Percentiles rank a stretch among this genome's conserved stretches.
These are phyloP conservation scores for Mayetiola destructor DNA, from an alignment of 2,888 invertebrate species.

Conservation along the genomic window DNA sequence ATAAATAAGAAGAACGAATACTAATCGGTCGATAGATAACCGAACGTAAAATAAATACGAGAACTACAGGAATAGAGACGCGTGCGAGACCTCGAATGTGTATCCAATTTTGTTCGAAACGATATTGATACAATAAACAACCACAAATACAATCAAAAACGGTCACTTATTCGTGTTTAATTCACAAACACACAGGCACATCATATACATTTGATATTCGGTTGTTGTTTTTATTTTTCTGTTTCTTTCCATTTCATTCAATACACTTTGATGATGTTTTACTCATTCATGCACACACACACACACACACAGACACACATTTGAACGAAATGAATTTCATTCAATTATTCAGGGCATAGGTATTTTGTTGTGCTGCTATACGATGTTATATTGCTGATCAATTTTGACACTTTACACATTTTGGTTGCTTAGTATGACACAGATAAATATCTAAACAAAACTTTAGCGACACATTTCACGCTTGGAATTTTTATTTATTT, in stretches of 20 bases:
- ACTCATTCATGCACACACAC: background rate
- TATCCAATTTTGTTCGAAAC: background rate
- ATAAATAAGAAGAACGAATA: background rate
- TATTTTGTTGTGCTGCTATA: no score
- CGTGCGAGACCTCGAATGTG: conserved; percentile 5
- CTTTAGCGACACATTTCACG: no score
- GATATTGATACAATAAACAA: background rate
- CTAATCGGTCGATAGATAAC: background rate
- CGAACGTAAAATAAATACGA: conserved; percentile 3
- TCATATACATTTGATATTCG: no score
- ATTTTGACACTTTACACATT: no score
- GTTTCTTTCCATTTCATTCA: background rate
- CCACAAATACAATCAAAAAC: background rate
- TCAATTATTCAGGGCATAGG: no score
- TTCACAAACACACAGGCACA: background rate
- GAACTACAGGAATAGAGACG: background rate
- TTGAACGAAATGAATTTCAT: no score
- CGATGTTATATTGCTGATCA: no score
- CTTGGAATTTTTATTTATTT: no score
- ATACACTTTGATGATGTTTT: background rate
- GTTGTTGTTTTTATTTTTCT: background rate
- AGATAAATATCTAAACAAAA: no score
- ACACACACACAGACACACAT: background rate
- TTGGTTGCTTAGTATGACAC: no score
- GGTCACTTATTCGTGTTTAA: background rate